These are phyloP conservation scores for Enteromius fasciolatus DNA, from an alignment of 2,797 vertebrate species.

Conservation along the genomic window DNA sequence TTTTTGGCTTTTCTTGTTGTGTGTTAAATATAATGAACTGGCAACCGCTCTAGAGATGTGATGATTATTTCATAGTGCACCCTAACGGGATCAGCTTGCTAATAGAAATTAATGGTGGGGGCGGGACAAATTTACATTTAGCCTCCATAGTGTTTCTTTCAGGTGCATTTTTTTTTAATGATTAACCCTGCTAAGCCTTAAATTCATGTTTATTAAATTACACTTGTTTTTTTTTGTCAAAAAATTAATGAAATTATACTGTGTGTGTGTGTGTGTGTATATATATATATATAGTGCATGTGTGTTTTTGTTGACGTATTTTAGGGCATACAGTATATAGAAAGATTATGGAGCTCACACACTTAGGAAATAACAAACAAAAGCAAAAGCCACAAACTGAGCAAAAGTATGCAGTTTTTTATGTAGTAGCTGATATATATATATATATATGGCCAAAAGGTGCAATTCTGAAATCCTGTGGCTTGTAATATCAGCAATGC, in stretches of 20 bases:
- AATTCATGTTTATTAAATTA: not conserved
- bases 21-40: not conserved
- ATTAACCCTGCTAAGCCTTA: not conserved
- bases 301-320: not conserved
- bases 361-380: not conserved
- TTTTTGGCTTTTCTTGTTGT: not conserved
- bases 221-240: not conserved
- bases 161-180: not conserved
- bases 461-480: not conserved
- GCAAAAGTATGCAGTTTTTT: not conserved
- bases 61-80: not conserved
- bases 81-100: not conserved
- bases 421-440: not conserved
- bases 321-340: not conserved
- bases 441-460: not conserved
- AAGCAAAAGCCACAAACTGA: not conserved
- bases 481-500: not conserved
- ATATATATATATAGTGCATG: not conserved
- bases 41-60: not conserved
- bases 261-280: too few species aligned
- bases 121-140: not conserved
- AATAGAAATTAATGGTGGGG: not conserved
- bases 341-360: not conserved
- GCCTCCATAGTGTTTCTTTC: not conserved
- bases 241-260: not conserved